Evolutionary conservation across 2,888 invertebrate species (phyloP).

Genomic region (Agapostemon virescens): DNA sequence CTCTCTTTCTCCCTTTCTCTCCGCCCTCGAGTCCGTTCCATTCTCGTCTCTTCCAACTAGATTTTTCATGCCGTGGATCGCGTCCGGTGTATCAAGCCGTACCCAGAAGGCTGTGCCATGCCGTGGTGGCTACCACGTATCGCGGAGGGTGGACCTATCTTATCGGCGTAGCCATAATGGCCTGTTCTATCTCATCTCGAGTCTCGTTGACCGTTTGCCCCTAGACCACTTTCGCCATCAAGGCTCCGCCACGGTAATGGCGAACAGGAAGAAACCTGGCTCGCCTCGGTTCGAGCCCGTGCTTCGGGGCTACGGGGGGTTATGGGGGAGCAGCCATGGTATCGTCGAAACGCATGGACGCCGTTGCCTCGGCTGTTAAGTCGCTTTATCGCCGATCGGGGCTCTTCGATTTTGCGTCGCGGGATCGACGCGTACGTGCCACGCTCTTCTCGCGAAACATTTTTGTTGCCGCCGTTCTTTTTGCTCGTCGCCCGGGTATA

Average conservation of each 20-base stretch:
- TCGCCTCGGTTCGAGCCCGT: slow-evolving; percentile 10
- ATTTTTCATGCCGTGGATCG: slow-evolving; percentile 79
- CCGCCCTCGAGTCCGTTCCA: slow-evolving; percentile 36
- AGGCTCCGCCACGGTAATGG: slow-evolving; percentile 71
- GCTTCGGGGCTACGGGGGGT: slow-evolving; percentile 17
- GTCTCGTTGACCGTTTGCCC: slow-evolving; percentile 76
- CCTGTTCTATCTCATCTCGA: slow-evolving; percentile 79
- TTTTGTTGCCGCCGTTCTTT: slow-evolving; percentile 1
- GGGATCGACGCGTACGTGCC: slow-evolving; percentile 15
- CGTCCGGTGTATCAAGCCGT: slow-evolving; percentile 78
- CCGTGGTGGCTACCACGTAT: slow-evolving; percentile 63
- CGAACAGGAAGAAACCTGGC: slow-evolving; percentile 67
- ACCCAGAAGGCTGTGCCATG: slow-evolving; percentile 60
- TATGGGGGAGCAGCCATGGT: slow-evolving; percentile 32
- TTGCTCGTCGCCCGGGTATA: not conserved
- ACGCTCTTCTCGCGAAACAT: slow-evolving; percentile 6
- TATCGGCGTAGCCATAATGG: slow-evolving; percentile 77
- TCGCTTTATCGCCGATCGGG: slow-evolving; percentile 45
- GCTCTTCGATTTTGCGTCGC: slow-evolving; percentile 26
- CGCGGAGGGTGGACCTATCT: slow-evolving; percentile 76
- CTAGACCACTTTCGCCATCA: slow-evolving; percentile 74
- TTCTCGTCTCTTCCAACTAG: slow-evolving; percentile 73
- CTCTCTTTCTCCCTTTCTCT: slow-evolving; percentile 25
- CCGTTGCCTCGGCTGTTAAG: slow-evolving; percentile 45
- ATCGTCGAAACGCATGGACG: slow-evolving; percentile 64